Evolutionary conservation across 2,113 vertebrate genomes (phyloP).

Genomic region (Phoenicopterus ruber): DNA sequence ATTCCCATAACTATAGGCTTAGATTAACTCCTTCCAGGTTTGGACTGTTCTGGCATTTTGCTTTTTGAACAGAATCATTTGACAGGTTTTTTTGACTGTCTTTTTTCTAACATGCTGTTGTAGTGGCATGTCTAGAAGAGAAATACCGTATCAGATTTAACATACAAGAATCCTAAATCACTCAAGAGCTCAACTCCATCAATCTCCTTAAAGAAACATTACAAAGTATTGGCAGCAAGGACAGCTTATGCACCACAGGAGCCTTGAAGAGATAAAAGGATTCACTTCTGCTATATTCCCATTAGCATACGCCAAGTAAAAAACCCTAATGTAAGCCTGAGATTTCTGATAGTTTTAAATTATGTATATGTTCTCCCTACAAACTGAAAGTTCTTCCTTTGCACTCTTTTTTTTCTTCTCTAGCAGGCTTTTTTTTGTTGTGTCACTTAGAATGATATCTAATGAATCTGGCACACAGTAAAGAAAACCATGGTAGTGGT

Average conservation of each 20-base stretch:
- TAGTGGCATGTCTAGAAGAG: neutral
- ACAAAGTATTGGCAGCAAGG: neutral
- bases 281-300: neutral
- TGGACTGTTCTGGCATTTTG: neutral
- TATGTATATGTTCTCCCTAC: neutral
- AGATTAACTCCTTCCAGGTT: neutral
- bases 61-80: neutral
- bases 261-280: neutral
- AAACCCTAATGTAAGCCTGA: neutral
- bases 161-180: conserved; percentile 3
- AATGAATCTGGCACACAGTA: neutral
- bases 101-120: neutral
- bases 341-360: neutral
- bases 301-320: neutral
- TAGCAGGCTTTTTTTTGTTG: neutral
- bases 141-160: conserved; percentile 4
- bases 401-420: neutral
- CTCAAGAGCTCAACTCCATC: neutral
- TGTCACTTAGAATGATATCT: neutral
- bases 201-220: neutral
- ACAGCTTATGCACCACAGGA: neutral
- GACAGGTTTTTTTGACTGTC: neutral
- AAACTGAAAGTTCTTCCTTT: neutral
- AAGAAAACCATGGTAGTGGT: no score
- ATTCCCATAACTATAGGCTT: neutral